Evolutionary conservation across 2,113 vertebrate genomes (phyloP), one percentile per base, ranked within the genome.

Genomic region (Elaphurus davidianus): DNA sequence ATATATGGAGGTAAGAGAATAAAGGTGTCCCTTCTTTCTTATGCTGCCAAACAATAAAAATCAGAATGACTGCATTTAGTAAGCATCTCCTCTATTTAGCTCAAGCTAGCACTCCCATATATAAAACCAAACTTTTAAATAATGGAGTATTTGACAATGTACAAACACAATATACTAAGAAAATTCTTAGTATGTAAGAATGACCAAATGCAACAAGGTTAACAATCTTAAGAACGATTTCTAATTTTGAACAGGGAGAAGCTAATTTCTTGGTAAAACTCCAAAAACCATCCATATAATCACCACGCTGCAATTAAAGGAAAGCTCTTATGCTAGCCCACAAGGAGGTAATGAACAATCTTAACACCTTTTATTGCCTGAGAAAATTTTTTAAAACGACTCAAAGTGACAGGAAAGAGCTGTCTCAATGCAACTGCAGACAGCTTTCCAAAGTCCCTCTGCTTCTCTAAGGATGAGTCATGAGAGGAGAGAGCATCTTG

Each of bases 391-490:
- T 36, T 30, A n/a, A 93, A 98, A 93, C 16, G 30, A 82, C n/a
- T 90, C 62, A 64, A 64, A 19, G n/a, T 96, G 95, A 85, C 97
- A 98, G 86, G 57, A 98, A 52, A 98, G 97, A 96, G 82, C 33
- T 54, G 87, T 82, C 59, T 96, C 81, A 81, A 19, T 87, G 76
- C 55, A 96, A 97, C 96, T 47, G 15, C 89, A 81, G 96, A 95
- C 81, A 87, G 92, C 55, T 54, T 86, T 97, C 97, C 98, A 98
- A 98, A 98, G 54, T 45, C 90, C 87, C 60, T 96, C 62, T 67
- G 94, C 83, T 97, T 96, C 74, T 98, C 95, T 93, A 50, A 90
- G 96, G 33, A 47, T 36, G 62, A 98, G 82, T 98, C 89, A 98
- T 19, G 47, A 91, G 91, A 91, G 93, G 76, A 85, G 81, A 86